Evolutionary conservation across 2,888 invertebrate species (phyloP).

Genomic region (Eupelmus urozonus): DNA sequence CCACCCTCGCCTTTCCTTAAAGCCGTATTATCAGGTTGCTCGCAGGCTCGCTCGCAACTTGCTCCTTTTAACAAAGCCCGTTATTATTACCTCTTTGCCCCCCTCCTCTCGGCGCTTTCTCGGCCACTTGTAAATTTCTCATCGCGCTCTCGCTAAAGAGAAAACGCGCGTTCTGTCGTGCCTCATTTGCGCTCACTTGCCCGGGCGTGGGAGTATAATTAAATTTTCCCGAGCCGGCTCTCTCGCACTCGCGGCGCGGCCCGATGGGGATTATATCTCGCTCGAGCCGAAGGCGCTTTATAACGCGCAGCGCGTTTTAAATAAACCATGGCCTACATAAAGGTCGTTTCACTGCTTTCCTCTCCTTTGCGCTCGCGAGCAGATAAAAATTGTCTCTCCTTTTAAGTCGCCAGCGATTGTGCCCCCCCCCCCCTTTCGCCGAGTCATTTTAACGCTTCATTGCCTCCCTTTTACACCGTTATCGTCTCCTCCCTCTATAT

Average conservation of each 20-base stretch:
- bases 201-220: conserved; percentile 20
- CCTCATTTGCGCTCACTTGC: conserved; percentile 6
- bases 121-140: conserved; percentile 16
- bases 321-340: conserved; percentile 37
- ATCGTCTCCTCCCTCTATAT: not conserved
- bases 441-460: conserved; percentile 45
- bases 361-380: not conserved
- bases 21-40: no score
- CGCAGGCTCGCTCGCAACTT: no score
- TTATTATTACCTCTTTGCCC: no score
- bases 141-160: not conserved
- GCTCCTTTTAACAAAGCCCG: not conserved
- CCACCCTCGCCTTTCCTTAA: no score
- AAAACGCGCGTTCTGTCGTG: not conserved
- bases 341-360: not conserved
- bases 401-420: conserved; percentile 30
- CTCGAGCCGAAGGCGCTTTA: conserved; percentile 7
- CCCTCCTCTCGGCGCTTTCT: no score
- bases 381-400: conserved; percentile 41
- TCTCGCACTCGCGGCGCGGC: no score
- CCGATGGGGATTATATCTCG: no score
- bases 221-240: conserved; percentile 35
- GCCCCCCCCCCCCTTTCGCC: not conserved
- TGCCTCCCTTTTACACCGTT: conserved; percentile 40
- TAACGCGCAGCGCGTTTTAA: conserved; percentile 32